phyloP scores from a whole-genome alignment of 1,140 invertebrate species.

The Goniozus legneri region DNA sequence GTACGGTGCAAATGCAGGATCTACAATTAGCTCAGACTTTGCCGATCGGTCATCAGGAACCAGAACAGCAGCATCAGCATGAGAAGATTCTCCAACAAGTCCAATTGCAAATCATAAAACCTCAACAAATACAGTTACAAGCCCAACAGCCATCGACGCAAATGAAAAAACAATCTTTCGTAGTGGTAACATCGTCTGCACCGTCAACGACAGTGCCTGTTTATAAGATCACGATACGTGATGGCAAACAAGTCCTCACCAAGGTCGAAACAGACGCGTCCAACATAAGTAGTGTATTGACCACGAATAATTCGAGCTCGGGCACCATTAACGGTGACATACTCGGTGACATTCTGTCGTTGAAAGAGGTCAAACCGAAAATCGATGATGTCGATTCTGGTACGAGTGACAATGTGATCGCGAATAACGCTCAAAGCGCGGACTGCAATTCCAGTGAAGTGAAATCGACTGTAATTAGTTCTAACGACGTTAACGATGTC shows the following conservation, averaged over 20 bases:
- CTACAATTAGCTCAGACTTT: constrained; percentile 17
- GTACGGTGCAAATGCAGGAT: constrained; percentile 23
- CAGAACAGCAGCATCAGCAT: constrained; percentile 19
- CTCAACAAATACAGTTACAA: constrained; percentile 20
- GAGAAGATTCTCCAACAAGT: constrained; percentile 21
- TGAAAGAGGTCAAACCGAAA: constrained; percentile 14
- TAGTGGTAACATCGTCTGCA: constrained; percentile 31
- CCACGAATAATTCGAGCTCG: constrained; percentile 24
- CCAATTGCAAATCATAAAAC: constrained; percentile 23
- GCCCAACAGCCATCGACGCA: constrained; percentile 20
- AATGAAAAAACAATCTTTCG: constrained; percentile 34
- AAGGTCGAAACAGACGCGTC: constrained; percentile 57
- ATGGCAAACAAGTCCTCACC: constrained; percentile 69
- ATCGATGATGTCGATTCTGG: constrained; percentile 15
- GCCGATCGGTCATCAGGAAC: constrained; percentile 8
- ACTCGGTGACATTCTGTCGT: constrained; percentile 21
- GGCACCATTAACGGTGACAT: constrained; percentile 24
- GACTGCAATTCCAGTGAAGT: constrained; percentile 27
- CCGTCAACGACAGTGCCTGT: constrained; percentile 42
- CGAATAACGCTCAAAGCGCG: constrained; percentile 14
- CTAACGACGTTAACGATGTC: constrained; percentile 28
- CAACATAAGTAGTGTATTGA: constrained; percentile 33
- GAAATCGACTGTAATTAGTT: constrained; percentile 32
- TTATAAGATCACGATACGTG: constrained; percentile 69
- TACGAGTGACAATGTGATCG: constrained; percentile 32